Evolutionary conservation across 2,888 invertebrate species (phyloP).

Genomic region (Cheilosia pagana): DNA sequence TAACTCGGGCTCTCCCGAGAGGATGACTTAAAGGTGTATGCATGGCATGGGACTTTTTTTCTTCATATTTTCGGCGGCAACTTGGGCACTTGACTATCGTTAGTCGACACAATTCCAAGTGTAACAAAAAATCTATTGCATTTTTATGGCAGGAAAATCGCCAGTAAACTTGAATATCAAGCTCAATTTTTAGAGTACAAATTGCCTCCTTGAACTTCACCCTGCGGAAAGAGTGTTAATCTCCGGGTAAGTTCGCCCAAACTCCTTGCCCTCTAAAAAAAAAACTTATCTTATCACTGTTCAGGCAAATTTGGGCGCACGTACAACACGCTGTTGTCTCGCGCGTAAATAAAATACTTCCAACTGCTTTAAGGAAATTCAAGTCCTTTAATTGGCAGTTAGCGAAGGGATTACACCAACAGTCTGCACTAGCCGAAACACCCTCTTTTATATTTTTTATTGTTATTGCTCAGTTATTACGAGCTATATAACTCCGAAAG

Average conservation of each 20-base stretch:
- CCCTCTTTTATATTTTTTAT: conserved; percentile 41
- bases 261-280: too few relatives aligned
- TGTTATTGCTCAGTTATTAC: conserved; percentile 42
- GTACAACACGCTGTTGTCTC: conserved; percentile 10
- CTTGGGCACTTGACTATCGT: too few relatives aligned
- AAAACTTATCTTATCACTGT: conserved; percentile 9
- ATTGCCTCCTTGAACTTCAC: too few relatives aligned
- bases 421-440: neutral
- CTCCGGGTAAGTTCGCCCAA: too few relatives aligned
- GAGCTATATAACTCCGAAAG: conserved; percentile 41
- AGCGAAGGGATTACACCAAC: conserved; percentile 43
- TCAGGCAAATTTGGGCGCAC: conserved; percentile 16
- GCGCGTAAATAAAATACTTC: conserved; percentile 10
- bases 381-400: conserved; percentile 41
- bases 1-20: too few relatives aligned
- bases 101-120: neutral
- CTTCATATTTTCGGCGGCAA: too few relatives aligned
- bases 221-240: too few relatives aligned
- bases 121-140: too few relatives aligned
- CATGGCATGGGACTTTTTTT: too few relatives aligned
- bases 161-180: neutral
- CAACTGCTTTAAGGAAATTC: conserved; percentile 31
- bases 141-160: neutral
- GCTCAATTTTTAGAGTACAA: too few relatives aligned
- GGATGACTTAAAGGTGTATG: too few relatives aligned